A percentile compares a stretch with the other conserved stretches of the same genome.
These are phyloP conservation scores for Pseudomyrmex pallidus DNA, from an alignment of 1,140 invertebrate genomes.

Conservation along the genomic window DNA sequence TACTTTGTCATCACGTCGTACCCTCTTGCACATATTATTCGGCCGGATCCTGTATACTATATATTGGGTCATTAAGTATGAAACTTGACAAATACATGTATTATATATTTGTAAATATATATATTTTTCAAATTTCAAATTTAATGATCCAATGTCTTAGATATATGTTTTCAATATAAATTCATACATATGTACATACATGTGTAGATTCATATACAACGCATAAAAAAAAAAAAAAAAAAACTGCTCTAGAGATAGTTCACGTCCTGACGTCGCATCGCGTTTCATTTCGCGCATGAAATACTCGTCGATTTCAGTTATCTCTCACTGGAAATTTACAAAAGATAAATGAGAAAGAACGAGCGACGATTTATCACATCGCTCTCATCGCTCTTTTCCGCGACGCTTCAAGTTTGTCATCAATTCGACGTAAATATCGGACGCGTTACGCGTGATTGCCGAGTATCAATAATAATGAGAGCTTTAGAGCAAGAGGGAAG, in stretches of 20 bases:
- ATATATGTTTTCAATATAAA: neutral
- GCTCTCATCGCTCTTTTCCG: neutral
- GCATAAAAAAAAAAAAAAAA: neutral
- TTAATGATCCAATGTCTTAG: neutral
- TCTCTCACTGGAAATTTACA: neutral
- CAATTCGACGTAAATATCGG: neutral
- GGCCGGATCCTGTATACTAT: too few species aligned
- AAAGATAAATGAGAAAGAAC: neutral
- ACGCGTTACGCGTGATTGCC: neutral
- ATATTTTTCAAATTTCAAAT: too few species aligned
- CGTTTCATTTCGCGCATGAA: too few species aligned
- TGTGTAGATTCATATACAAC: neutral
- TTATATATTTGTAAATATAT: too few species aligned
- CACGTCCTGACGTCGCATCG: too few species aligned
- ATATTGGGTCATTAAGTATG: too few species aligned
- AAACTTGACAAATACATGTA: too few species aligned
- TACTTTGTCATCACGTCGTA: too few species aligned
- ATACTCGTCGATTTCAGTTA: neutral
- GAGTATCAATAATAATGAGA: slow-evolving; percentile 4
- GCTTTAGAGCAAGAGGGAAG: neutral
- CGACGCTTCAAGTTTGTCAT: neutral
- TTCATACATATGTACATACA: neutral
- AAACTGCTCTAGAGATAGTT: neutral
- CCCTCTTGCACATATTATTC: too few species aligned
- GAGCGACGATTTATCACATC: neutral